Base-by-base conservation (phyloP, 2,113 vertebrate species). In the Silurus asotus region DNA sequence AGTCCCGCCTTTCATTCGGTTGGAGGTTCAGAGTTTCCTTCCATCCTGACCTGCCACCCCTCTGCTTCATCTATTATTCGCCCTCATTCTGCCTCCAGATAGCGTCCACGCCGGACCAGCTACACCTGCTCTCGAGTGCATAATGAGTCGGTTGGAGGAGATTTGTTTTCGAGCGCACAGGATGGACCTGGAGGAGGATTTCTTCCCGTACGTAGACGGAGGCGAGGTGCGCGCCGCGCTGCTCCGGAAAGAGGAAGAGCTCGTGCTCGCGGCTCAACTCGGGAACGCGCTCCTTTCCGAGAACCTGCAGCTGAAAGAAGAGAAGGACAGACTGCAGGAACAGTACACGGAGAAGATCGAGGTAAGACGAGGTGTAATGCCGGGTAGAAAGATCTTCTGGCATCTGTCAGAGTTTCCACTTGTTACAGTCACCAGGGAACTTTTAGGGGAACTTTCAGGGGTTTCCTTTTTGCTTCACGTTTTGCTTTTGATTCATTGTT, bases 211-310 rank as follows among this genome's bases (percentile, higher is more conserved):
- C 17, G 91, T 89, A 78, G 93, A 94, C 89, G 91, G 92, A 79
- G 67, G 37, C 70, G 94, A 95, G 89, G 92, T 95, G 58, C 25
- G 95, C 88, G 90, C 90, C 19, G 93, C 93, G 65, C 62, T 96
- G 61, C 93, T 93, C 91, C 94, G 94, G 92, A 95, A 94, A 90
- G 93, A 96, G 90, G 94, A 95, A 90, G 95, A 96, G 86, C 92
- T 95, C 85, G 88, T 95, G 88, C 90, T 96, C 91, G 95, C 95
- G 53, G 95, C 95, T 37, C 91, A 94, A 92, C 91, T 96, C 92
- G 95, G 95, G 84, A 96, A 95, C 69, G 94, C 95, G 6, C 91
- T 96, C 74, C 95, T 96, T 19, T 82, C 94, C 83, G 94, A 96
- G 83, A 96, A 95, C 91, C 91, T 91, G 25, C 93, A 95, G 87